Evolutionary conservation across 2,888 invertebrate species (phyloP).

Genomic region (Sminthurinus aureus): DNA sequence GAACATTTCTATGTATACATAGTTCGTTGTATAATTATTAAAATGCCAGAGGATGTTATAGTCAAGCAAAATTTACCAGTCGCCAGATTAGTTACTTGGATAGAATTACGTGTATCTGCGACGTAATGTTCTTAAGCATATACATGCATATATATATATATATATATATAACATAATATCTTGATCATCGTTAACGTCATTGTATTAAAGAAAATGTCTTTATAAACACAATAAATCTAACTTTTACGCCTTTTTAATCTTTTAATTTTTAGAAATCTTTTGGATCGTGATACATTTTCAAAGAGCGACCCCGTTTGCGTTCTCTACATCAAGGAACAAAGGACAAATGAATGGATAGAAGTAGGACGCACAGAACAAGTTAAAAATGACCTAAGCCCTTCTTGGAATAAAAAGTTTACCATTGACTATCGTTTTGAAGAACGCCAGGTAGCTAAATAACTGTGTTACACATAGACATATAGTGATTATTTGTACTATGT

Average conservation of each 20-base stretch:
- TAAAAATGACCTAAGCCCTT: constrained; percentile 62
- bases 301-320: constrained; percentile 66
- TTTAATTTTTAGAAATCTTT: constrained; percentile 62
- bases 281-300: constrained; percentile 64
- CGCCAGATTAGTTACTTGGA: constrained; percentile 4
- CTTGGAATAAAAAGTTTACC: constrained; percentile 65
- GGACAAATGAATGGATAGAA: constrained; percentile 60
- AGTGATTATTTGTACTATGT: neutral
- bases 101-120: constrained; percentile 28
- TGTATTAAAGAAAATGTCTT: no score
- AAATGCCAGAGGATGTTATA: no score
- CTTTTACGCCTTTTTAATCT: neutral
- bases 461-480: no score
- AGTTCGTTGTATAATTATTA: no score
- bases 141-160: neutral
- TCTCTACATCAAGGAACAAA: constrained; percentile 61
- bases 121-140: neutral
- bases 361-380: constrained; percentile 63
- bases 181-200: no score
- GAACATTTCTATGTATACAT: no score
- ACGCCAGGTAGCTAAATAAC: constrained; percentile 60
- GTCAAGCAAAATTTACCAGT: no score
- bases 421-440: constrained; percentile 66
- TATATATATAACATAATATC: no score
- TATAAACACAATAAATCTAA: no score